These are phyloP conservation scores for Hemithea aestivaria DNA, from an alignment of 2,888 invertebrate species.

Conservation along the genomic window DNA sequence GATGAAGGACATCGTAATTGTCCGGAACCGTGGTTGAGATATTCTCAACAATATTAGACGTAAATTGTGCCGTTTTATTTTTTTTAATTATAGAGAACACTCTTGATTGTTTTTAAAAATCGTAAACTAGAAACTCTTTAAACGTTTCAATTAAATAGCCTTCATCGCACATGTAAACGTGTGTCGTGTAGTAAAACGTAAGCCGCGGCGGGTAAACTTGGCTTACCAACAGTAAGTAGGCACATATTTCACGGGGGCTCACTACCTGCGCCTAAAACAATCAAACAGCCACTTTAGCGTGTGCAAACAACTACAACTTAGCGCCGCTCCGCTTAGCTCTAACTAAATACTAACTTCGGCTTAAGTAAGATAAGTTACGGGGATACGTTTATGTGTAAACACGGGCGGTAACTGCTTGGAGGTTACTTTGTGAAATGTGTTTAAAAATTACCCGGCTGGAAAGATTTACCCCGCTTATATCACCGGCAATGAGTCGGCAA, in stretches of 20 bases:
- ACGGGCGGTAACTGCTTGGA: slow-evolving; percentile 1
- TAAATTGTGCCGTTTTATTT: too few species aligned
- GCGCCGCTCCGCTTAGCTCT: slow-evolving; percentile 53
- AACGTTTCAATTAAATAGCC: too few species aligned
- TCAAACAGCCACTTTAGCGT: slow-evolving; percentile 56
- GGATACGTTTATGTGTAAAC: slow-evolving; percentile 30
- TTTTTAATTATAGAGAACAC: too few species aligned
- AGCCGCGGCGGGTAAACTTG: slow-evolving; percentile 58
- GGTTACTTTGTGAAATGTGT: neutral
- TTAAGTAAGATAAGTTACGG: slow-evolving; percentile 68
- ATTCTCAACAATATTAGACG: too few species aligned
- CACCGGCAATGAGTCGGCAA: too few species aligned
- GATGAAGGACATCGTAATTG: too few species aligned
- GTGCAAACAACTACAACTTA: slow-evolving; percentile 40
- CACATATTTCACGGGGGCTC: slow-evolving; percentile 72
- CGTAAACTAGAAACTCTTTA: too few species aligned
- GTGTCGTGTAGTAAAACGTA: slow-evolving; percentile 68
- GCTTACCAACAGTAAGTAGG: slow-evolving; percentile 67
- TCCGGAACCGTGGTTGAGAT: too few species aligned
- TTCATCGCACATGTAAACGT: slow-evolving; percentile 9
- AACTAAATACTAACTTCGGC: slow-evolving; percentile 72
- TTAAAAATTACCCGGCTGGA: too few species aligned
- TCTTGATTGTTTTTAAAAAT: too few species aligned
- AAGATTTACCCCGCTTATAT: too few species aligned
- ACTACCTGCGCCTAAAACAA: slow-evolving; percentile 75